Evolutionary conservation across 2,888 invertebrate species (phyloP), one percentile per base, ranked within the genome.

Genomic region (Mactromeris polynyma): DNA sequence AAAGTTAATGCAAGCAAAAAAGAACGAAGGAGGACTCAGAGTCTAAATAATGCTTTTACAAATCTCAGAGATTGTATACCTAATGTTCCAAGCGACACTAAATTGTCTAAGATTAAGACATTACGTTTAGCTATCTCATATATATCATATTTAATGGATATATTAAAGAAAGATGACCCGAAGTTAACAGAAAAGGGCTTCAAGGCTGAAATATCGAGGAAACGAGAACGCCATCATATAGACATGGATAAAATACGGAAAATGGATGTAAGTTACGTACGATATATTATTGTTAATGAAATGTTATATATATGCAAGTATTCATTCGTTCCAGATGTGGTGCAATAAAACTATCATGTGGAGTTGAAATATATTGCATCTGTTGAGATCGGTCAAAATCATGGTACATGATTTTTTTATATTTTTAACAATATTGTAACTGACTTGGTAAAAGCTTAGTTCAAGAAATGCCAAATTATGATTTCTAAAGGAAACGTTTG

Each of bases 81-180:
- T 0, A 99, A 99, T 96, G 99, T 99, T 1, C 99, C 99, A 0
- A 98, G 98, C 0, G 99, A 99, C 96, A 99, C 99, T 0, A 99
- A 99, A 97, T 97, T 99, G 51, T 99, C 99, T 21, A 98, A 99
- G 98, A 99, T 99, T 94, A 99, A 99, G 97, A 99, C 99, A 0
- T 97, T 99, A 51, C 97, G 99, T 89, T 97, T 99, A 95, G 99
- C 99, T 0, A 99, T 96, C 36, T 96, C 96, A 86, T 96, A 96
- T 91, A 96, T 96, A 94, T 98, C 98, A 14, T 99, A 99, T 97
- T 97, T 99, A 86, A 98, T 98, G 97, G 98, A 98, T 93, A 98
- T 99, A 0, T 97, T 99, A 94, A 96, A 98, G 96, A 98, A 98
- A 87, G 98, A 98, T 95, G 98, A 98, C 81, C 97, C 97, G 31